Conservation (phyloP, 2,888 invertebrate genomes). For the Buathra laborator region DNA sequence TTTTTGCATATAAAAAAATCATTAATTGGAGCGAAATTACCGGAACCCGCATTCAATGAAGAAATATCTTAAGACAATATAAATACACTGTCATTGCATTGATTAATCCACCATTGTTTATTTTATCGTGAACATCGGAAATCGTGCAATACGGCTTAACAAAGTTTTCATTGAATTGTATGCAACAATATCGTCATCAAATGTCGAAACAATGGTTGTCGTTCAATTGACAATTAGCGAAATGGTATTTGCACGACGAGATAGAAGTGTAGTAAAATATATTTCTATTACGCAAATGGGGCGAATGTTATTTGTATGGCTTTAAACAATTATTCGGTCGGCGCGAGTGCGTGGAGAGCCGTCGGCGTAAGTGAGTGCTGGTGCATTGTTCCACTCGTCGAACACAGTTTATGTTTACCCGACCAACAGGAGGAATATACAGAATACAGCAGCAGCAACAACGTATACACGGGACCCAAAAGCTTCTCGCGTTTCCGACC, state of each 20-base stretch:
- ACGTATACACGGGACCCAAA: neutral
- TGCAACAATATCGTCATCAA: neutral
- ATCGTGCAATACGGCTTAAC: neutral
- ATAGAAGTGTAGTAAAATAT: constrained; percentile 9
- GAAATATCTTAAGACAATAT: too few relatives aligned
- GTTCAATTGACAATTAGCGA: constrained; percentile 1
- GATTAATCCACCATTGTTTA: too few relatives aligned
- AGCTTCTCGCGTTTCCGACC: constrained; percentile 26
- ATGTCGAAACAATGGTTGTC: neutral
- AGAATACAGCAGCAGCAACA: neutral
- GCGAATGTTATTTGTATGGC: constrained; percentile 41
- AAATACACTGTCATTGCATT: too few relatives aligned
- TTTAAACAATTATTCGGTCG: constrained; percentile 48
- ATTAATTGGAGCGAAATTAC: too few relatives aligned
- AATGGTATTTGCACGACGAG: constrained; percentile 8
- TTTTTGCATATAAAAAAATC: too few relatives aligned
- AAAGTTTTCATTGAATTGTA: neutral
- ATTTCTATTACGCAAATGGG: constrained; percentile 16
- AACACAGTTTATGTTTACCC: constrained; percentile 48
- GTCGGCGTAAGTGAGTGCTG: constrained; percentile 14
- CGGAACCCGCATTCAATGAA: too few relatives aligned
- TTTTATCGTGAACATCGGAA: neutral
- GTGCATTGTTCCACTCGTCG: constrained; percentile 47
- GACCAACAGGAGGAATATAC: constrained; percentile 11
- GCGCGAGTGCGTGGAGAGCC: constrained; percentile 17